phyloP scores from a whole-genome alignment of 1,140 invertebrate genomes.

The Eufriesea mexicana region DNA sequence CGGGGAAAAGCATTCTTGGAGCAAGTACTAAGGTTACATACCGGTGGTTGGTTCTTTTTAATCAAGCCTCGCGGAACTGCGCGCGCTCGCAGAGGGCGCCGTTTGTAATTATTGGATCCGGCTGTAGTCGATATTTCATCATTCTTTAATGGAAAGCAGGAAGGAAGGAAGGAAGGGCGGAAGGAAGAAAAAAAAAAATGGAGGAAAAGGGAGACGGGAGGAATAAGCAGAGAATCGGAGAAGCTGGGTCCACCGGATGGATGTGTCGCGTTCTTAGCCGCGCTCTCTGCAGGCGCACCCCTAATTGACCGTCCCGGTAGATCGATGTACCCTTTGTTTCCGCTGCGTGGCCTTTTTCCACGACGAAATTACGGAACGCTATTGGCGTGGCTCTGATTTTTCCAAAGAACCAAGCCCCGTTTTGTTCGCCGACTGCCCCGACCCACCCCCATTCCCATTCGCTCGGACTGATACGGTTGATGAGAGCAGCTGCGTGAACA shows the following conservation, averaged over 20 bases:
- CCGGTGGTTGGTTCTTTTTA: slow-evolving; percentile 22
- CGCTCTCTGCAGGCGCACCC: background rate
- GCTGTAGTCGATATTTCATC: slow-evolving; percentile 37
- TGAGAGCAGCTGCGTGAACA: slow-evolving; percentile 37
- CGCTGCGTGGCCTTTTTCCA: slow-evolving; percentile 3
- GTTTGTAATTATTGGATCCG: slow-evolving; percentile 45
- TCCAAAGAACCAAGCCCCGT: slow-evolving; percentile 33
- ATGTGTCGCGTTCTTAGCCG: background rate
- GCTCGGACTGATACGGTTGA: slow-evolving; percentile 43
- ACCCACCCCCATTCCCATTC: background rate
- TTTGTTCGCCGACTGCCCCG: slow-evolving; percentile 15
- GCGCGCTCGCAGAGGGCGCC: background rate
- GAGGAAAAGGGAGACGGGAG: too few relatives aligned
- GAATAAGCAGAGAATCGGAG: too few relatives aligned
- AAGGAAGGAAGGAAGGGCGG: background rate
- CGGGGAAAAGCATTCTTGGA: slow-evolving; percentile 16
- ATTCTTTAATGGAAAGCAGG: slow-evolving; percentile 8
- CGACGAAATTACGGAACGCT: slow-evolving; percentile 41
- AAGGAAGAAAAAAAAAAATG: too few relatives aligned
- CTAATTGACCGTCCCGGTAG: slow-evolving; percentile 32
- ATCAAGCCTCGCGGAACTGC: slow-evolving; percentile 30
- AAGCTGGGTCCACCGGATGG: background rate
- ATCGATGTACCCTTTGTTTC: slow-evolving; percentile 36
- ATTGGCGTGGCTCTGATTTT: slow-evolving; percentile 37
- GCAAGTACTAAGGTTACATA: slow-evolving; percentile 33